phyloP scores from a whole-genome alignment of 2,797 vertebrate genomes.

The Sorex maritimensis region DNA sequence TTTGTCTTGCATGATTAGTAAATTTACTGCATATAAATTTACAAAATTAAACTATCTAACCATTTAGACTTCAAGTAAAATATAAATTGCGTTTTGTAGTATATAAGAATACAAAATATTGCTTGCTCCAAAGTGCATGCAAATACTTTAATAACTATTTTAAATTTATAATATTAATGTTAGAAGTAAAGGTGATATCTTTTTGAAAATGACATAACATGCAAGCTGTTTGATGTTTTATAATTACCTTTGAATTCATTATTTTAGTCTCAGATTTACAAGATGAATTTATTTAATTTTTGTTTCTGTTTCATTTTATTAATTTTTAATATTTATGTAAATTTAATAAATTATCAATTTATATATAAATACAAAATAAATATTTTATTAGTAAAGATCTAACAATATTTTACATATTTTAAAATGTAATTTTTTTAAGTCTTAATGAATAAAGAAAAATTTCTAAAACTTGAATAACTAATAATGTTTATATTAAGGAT shows the following conservation, averaged over 20 bases:
- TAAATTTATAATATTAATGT: slow-evolving; percentile 76
- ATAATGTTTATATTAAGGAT: neutral
- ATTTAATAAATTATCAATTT: slow-evolving; percentile 49
- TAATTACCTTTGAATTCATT: slow-evolving; percentile 69
- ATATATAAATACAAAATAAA: neutral
- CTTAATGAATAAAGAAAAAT: slow-evolving; percentile 62
- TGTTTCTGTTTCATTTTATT: slow-evolving; percentile 60
- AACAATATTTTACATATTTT: slow-evolving; percentile 22
- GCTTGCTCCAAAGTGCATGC: slow-evolving; percentile 77
- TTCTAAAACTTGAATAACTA: slow-evolving; percentile 9
- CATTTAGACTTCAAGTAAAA: slow-evolving; percentile 72
- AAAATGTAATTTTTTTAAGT: slow-evolving; percentile 49
- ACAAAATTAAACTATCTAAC: slow-evolving; percentile 68
- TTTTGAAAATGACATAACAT: slow-evolving; percentile 71
- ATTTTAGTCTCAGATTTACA: slow-evolving; percentile 61
- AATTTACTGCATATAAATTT: slow-evolving; percentile 79
- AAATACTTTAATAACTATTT: slow-evolving; percentile 74
- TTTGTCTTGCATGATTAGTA: slow-evolving; percentile 83
- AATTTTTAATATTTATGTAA: slow-evolving; percentile 74
- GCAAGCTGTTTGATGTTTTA: slow-evolving; percentile 58
- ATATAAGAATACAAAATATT: slow-evolving; percentile 77
- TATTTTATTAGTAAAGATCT: slow-evolving; percentile 54
- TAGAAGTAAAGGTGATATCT: slow-evolving; percentile 51
- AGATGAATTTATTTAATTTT: slow-evolving; percentile 67
- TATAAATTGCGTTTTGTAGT: slow-evolving; percentile 64